Base-by-base conservation (phyloP, 2,888 invertebrate genomes). In the Acronicta alni region DNA sequence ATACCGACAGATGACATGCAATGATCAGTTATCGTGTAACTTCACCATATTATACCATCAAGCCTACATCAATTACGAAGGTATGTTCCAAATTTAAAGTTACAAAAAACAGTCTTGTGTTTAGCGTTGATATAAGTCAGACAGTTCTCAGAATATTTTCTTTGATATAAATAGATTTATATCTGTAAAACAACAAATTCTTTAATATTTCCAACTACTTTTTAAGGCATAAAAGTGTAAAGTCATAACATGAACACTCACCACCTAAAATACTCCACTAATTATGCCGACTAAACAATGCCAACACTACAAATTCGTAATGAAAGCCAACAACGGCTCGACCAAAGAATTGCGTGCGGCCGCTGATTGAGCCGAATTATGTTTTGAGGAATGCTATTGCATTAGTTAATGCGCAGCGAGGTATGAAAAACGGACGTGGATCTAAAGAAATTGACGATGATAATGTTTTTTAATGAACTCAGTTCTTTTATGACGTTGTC, bases 361-460 rank as follows among this genome's bases (percentile, higher is more conserved):
- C 81, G 82, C 87, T 89, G 91, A 93, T 91, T 88, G 88, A 82
- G 80, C 81, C 80, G 83, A 89, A 90, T 90, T 88, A 91, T 84
- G 85, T 87, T 89, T 85, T 85, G 86, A 88, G 89, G 82, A 87
- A 90, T 82, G 89, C 86, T 86, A 89, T 92, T 88, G 91, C 89
- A 92, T 92, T 91, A 90, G 89, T 85, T 89, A 88, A 89, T 89
- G 87, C 84, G 85, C 81, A 69, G 82, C 72, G 76, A 73, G 83
- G 79, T 72, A 83, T 80, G 84, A 87, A 72, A 65, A 60, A 47
- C 60, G 8, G 2, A 79, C 79, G 70, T 57, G 57, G 76, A 58
- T 48, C 6, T 71, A 67, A 47, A 57, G n/a, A 49, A 18, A 15
- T 17, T 39, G 15, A 41, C 35, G 14, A 14, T n/a, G 0, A n/a